These are phyloP conservation scores for Coreoperca whiteheadi DNA, from an alignment of 2,113 vertebrate genomes.

Conservation along the genomic window DNA sequence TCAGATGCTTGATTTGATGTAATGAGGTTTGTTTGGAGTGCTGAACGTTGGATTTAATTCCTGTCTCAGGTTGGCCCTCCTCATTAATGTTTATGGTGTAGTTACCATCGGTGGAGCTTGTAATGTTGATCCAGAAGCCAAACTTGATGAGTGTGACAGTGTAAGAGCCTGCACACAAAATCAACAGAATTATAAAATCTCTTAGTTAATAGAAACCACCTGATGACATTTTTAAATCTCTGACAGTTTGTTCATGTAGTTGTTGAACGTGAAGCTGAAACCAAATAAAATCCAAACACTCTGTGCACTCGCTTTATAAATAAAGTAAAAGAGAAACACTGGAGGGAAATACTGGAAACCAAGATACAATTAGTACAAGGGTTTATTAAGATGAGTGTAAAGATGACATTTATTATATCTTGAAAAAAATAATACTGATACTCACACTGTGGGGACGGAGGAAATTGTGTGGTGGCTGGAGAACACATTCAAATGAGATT, in stretches of 20 bases:
- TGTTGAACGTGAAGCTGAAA: neutral
- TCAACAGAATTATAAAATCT: constrained; percentile 6
- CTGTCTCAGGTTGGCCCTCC: rapidly evolving
- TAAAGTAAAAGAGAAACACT: neutral
- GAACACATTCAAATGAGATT: neutral
- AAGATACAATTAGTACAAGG: neutral
- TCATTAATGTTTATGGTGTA: rapidly evolving
- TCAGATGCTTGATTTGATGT: neutral
- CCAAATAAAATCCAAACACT: neutral
- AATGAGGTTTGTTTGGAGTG: rapidly evolving
- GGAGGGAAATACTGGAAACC: too few species aligned
- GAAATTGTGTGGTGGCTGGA: neutral
- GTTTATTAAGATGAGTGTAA: neutral
- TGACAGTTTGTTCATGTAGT: neutral
- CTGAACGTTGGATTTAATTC: rapidly evolving
- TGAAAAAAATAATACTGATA: constrained; percentile 18
- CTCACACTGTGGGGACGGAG: constrained; percentile 54
- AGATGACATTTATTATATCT: neutral
- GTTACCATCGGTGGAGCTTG: rapidly evolving
- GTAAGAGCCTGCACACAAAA: constrained; percentile 65
- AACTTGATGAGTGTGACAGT: rapidly evolving
- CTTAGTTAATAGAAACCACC: neutral
- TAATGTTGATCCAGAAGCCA: constrained; percentile 40
- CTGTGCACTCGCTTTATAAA: neutral
- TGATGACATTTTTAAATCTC: neutral